phyloP scores from a whole-genome alignment of 2,888 invertebrate genomes.

The Drosophila stalkeri region DNA sequence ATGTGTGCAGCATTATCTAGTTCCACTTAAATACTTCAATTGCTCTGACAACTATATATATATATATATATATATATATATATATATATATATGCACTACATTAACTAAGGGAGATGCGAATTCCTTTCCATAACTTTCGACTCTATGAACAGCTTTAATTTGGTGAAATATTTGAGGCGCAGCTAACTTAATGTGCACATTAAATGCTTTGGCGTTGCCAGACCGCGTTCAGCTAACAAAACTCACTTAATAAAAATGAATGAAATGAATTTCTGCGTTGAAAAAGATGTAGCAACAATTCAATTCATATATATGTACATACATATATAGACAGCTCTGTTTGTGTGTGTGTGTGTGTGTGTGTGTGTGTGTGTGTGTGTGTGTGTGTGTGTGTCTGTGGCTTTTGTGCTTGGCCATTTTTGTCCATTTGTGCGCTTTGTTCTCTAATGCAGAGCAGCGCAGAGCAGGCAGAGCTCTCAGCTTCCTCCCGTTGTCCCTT shows the following conservation, averaged over 20 bases:
- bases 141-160: background rate
- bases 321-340: background rate
- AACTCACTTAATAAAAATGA: conserved; percentile 16
- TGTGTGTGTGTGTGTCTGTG: conserved; percentile 16
- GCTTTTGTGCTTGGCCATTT: conserved; percentile 41
- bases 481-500: conserved; percentile 3
- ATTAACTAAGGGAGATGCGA: background rate
- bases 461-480: background rate
- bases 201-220: conserved; percentile 20
- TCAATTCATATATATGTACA: conserved; percentile 7
- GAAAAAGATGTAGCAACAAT: conserved; percentile 13
- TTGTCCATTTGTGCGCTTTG: conserved; percentile 52
- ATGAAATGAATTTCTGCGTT: conserved; percentile 24
- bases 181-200: conserved; percentile 16
- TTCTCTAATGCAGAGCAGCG: conserved; percentile 19
- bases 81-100: too few relatives aligned
- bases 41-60: too few relatives aligned
- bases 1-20: too few relatives aligned
- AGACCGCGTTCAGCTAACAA: conserved; percentile 13
- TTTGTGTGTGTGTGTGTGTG: conserved; percentile 14
- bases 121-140: background rate
- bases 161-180: background rate
- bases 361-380: conserved; percentile 12
- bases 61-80: too few relatives aligned
- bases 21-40: too few relatives aligned